Base-by-base conservation (phyloP, 2,113 vertebrate species). In the Poeciliopsis retropinna region DNA sequence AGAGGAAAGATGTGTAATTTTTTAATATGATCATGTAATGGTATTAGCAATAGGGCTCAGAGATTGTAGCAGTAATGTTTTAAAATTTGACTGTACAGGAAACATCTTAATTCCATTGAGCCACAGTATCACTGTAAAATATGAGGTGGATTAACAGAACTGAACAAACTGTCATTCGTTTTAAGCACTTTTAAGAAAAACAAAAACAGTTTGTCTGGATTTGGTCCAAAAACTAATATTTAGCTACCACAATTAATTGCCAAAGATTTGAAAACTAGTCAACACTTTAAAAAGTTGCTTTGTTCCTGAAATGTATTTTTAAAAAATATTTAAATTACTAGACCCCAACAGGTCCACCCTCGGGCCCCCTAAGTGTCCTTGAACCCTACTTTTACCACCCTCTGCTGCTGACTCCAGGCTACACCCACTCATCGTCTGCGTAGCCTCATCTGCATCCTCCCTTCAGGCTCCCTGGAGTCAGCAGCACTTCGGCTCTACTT, bases 391-490 rank as follows among this genome's bases (percentile, higher is more conserved):
- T 88, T 75, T 65, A 15, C 9, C 32, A 62, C 72, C 41, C 25
- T 41, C 6, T 30, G 64, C 47, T 34, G 54, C 69, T 64, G 27
- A 61, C 64, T 70, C 61, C 78, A 67, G 72, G 78, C 62, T 71
- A 81, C 87, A 86, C 87, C 86, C 87, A 72, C 72, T 68, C 51
- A n/a, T 57, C 51, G 39, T 64, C 65, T 30, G 44, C 47, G 13
- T 70, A 72, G 70, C 76, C 78, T 54, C 71, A 64, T 73, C 75
- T n/a, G 73, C 86, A 80, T 85, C 84, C 71, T 83, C 80, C 79
- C 77, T 34, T 17, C 76, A 19, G 57, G 60, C 67, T 37, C 47
- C 70, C 54, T 1, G 34, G 44, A 81, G 68, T 47, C 60, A 0
- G 66, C 28, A 13, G 22, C 29, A 47, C 14, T 31, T 14, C 14